Conservation (phyloP, 2,113 vertebrate genomes). For the Platysteira castanea region DNA sequence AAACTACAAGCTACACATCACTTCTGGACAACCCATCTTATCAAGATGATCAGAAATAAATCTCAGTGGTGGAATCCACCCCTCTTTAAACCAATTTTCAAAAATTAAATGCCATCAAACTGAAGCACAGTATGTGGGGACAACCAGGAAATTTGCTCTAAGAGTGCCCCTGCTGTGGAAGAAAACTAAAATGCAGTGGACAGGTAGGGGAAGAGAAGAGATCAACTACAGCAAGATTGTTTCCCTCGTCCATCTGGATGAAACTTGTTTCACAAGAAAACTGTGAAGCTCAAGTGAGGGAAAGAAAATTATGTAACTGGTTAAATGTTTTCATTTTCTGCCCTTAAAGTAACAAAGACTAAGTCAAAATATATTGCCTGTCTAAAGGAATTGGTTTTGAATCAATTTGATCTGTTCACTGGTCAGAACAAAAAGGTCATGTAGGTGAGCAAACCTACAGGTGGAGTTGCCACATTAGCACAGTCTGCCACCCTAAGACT, state of each 20-base stretch:
- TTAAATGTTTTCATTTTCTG: neutral
- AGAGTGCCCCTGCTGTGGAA: neutral
- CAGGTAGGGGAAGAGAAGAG: neutral
- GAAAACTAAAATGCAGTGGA: neutral
- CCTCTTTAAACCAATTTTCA: neutral
- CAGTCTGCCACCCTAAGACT: neutral
- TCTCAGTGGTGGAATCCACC: neutral
- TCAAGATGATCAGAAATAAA: neutral
- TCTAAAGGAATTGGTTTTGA: neutral
- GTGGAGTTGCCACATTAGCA: neutral
- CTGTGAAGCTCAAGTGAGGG: neutral
- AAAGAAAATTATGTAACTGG: neutral
- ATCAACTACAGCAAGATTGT: neutral
- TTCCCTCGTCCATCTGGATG: neutral
- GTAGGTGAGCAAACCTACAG: neutral
- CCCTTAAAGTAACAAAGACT: neutral
- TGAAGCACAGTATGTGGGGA: neutral
- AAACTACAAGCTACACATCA: neutral
- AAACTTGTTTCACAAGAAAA: neutral
- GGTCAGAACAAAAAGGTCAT: neutral
- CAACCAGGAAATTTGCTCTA: neutral
- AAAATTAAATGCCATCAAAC: neutral
- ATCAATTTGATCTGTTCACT: neutral
- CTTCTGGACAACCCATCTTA: neutral
- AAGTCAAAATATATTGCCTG: neutral